Evolutionary conservation across 1,140 invertebrate species (phyloP), one percentile per base, ranked within the genome.

Genomic region (Hormaphis cornu): DNA sequence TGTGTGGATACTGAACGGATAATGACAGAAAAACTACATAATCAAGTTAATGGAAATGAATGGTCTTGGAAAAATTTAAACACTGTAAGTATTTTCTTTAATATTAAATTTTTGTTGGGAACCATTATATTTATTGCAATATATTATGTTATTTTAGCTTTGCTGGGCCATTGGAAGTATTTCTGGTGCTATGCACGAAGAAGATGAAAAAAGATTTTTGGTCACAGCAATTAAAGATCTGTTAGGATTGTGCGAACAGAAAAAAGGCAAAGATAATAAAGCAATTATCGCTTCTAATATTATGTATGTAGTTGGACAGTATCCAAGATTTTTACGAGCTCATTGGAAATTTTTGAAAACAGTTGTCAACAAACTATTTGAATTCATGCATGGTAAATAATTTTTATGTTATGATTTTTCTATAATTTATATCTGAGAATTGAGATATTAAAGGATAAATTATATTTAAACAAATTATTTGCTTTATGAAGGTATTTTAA

Each of bases 331-430:
- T 81, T 82, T 99, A 42, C 82, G 95, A 74, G 95, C 95, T n/a
- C 97, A 99, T 81, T 99, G 97, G 97, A 96, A 97, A 79, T 99
- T 99, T 81, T 83, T 99, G n/a, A 99, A 99, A 82, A 99, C 97
- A 69, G 97, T 99, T 76, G 96, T 99, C 52, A 99, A 99, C 82
- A 99, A 99, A 82, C 82, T 99, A 37, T 99, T 99, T 82, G 97
- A 99, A 82, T 99, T 99, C 79, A 99, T 99, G 97, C 97, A 99
- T 81, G 89, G 87, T 89, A 76, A 80, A 80, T 74, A 37, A 61
- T 24, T 66, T 53, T 50, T 54, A 24, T 22, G 22, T 6, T 20
- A 10, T 14, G 22, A 3, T 40, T 26, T 48, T n/a, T n/a, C n/a
- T n/a, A n/a, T n/a, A n/a, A n/a, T n/a, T n/a, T n/a, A n/a, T n/a